Conservation (phyloP, 2,113 vertebrate species). For the Oncorhynchus tshawytscha region DNA sequence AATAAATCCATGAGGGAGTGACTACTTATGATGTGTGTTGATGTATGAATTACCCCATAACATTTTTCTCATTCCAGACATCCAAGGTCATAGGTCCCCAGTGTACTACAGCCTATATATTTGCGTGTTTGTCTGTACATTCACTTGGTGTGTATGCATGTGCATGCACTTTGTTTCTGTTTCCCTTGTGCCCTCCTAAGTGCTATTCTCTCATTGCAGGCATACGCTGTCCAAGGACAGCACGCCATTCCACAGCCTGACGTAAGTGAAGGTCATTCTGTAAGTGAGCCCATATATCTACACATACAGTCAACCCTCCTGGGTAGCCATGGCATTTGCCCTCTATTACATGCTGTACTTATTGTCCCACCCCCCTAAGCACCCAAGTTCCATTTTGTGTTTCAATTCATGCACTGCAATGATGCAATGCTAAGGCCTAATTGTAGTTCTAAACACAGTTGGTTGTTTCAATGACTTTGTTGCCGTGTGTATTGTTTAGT, state of each 20-base stretch:
- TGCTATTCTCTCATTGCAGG: slow-evolving; percentile 79
- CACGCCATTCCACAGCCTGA: slow-evolving; percentile 99
- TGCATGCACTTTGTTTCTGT: not conserved
- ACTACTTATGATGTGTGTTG: not conserved
- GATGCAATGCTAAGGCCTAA: too few species aligned
- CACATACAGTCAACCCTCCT: slow-evolving; percentile 41
- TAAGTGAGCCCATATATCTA: slow-evolving; percentile 74
- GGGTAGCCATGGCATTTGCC: slow-evolving; percentile 53
- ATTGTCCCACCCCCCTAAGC: slow-evolving; percentile 5
- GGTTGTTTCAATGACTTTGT: not conserved
- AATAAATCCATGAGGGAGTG: too few species aligned
- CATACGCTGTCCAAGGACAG: slow-evolving; percentile 99
- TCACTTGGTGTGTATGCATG: not conserved
- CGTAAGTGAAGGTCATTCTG: slow-evolving; percentile 87
- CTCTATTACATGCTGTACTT: slow-evolving; percentile 6
- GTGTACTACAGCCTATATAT: not conserved
- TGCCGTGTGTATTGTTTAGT: not conserved
- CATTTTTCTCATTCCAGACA: not conserved
- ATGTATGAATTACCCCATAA: not conserved
- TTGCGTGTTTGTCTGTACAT: too few species aligned
- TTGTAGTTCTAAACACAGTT: not conserved
- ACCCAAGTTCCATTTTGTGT: not conserved
- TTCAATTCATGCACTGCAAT: not conserved
- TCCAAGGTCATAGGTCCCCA: not conserved
- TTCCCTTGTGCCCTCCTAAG: not conserved